A percentile compares a stretch with the other conserved stretches of the same genome.
These are phyloP conservation scores for Syrista parreyssii DNA, from an alignment of 2,888 invertebrate species.

Conservation along the genomic window DNA sequence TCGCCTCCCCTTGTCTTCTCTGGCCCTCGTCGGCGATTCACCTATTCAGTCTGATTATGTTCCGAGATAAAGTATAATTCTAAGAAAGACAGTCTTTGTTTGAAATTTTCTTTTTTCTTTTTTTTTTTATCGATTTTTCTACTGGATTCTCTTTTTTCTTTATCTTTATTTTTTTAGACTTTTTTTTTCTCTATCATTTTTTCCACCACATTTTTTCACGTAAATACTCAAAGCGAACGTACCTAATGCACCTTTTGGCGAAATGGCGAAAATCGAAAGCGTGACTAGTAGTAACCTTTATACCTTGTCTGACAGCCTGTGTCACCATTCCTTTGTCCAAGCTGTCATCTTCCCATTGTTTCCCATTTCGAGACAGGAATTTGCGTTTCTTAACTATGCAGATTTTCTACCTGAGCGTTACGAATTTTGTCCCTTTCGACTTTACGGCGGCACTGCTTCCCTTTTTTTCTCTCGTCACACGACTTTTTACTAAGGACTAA, in stretches of 20 bases:
- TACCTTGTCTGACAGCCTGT: conserved; percentile 15
- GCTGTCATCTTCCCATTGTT: conserved; percentile 22
- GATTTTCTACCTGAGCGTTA: conserved; percentile 45
- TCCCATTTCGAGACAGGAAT: conserved; percentile 20
- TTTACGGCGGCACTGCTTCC: neutral
- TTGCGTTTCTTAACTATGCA: conserved; percentile 31
- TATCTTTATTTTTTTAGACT: neutral
- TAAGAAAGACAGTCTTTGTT: too few relatives aligned
- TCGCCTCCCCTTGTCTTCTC: neutral
- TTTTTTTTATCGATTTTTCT: too few relatives aligned
- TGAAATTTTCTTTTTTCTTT: too few relatives aligned
- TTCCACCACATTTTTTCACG: too few relatives aligned
- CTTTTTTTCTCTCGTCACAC: neutral
- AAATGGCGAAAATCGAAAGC: conserved; percentile 43
- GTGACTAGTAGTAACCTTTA: conserved; percentile 28
- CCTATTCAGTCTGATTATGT: conserved; percentile 32
- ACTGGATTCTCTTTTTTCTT: too few relatives aligned
- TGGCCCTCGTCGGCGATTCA: conserved; percentile 17
- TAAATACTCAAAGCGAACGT: neutral
- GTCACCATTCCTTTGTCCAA: conserved; percentile 35
- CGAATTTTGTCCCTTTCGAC: conserved; percentile 22
- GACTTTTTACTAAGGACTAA: neutral
- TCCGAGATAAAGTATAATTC: neutral
- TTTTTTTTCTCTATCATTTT: neutral
- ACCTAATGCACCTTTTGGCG: neutral